Evolutionary conservation across 2,113 vertebrate species (phyloP), one percentile per base, ranked within the genome.

Genomic region (Saiga tatarica): DNA sequence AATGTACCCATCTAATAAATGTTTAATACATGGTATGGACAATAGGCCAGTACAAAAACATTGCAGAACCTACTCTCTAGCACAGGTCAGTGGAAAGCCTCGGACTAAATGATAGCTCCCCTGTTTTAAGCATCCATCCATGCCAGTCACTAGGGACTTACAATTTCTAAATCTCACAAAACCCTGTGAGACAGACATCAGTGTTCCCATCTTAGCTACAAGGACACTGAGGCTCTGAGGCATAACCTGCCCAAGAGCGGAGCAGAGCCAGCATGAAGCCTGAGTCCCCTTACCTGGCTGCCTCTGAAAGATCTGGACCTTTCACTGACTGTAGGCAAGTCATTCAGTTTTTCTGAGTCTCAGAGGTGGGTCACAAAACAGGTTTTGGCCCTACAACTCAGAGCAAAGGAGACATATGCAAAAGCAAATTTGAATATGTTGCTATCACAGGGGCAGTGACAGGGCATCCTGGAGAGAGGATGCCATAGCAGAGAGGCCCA

Each of bases 81-180:
- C 21, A 33, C 0, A 39, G 71, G 39, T 67, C 55, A 57, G 23
- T 28, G 45, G 64, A 62, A 97, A 74, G 59, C 39, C 79, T 52
- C 23, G 7, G 23, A n/a, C 36, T 71, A 71, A 85, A 60, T 6
- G 36, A 19, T 7, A 45, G 42, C 23, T 23, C 39, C 53, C 45
- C 21, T 16, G n/a, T 74, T 67, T 67, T 57, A 93, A 91, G n/a
- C 47, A 71, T 16, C 17, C 26, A 85, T 55, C n/a, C 55, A 30
- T 60, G 36, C 45, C 47, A 19, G n/a, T 47, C 64, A 64, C 64
- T 81, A 89, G 60, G 90, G 59, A 89, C 52, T n/a, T 26, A 52
- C 16, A 39, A 87, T 96, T 97, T 95, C 84, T 79, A 39, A 60
- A 36, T 92, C 87, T 97, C 36, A 62, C 55, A 86, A 95, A 95